Evolutionary conservation across 2,797 vertebrate genomes (phyloP).

Genomic region (Tadarida brasiliensis): DNA sequence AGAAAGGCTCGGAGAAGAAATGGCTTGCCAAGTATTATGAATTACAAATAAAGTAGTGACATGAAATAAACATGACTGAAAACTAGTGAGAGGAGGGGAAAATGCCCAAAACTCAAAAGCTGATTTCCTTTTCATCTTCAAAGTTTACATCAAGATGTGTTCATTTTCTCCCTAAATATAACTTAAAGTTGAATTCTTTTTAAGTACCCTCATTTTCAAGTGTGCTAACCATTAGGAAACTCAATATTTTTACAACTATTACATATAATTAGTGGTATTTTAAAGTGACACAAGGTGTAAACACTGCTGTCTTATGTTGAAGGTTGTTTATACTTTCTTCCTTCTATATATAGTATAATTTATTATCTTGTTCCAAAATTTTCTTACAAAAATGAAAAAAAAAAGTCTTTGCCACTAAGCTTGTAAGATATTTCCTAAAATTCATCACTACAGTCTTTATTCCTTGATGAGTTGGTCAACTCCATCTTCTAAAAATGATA

Average conservation of each 20-base stretch:
- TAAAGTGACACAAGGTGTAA: constrained; percentile 35
- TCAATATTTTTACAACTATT: constrained; percentile 42
- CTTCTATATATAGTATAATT: constrained; percentile 3
- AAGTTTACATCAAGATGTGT: background rate
- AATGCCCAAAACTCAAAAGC: background rate
- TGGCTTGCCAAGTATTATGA: background rate
- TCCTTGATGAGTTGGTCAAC: background rate
- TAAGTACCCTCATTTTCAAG: constrained; percentile 15
- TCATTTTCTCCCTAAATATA: background rate
- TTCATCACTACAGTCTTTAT: background rate
- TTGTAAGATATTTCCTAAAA: background rate
- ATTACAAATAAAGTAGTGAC: background rate
- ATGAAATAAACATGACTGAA: background rate
- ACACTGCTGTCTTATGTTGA: constrained; percentile 1
- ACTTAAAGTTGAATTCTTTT: background rate
- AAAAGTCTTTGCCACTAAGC: background rate
- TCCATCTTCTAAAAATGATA: background rate
- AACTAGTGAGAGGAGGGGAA: background rate
- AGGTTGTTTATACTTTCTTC: constrained; percentile 21
- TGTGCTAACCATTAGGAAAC: background rate
- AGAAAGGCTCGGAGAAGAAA: background rate
- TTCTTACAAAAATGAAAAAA: background rate
- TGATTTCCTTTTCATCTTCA: constrained; percentile 7
- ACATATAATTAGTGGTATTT: constrained; percentile 37
- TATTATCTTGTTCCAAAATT: background rate